Evolutionary conservation across 2,797 vertebrate genomes (phyloP), one percentile per base, ranked within the genome.

Genomic region (Phoeniculus purpureus): DNA sequence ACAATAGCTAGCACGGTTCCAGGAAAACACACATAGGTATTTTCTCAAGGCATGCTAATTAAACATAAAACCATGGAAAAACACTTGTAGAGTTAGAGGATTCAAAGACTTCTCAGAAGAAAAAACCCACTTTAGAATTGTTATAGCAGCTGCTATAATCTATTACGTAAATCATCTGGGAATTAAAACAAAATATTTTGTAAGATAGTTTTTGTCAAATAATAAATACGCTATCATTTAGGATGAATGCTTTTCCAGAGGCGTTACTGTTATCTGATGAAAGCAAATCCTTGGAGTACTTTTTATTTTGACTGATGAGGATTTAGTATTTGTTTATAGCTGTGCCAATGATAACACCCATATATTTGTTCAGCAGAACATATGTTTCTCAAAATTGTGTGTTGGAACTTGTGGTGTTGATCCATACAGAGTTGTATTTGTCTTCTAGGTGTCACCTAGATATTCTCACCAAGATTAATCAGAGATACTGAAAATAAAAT

Each of bases 121-220:
- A 87, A 74, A 71, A 6, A 5, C 3, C 22, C 15, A n/a, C 61
- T 81, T 72, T 64, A 56, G 37, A 52, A 72, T 87, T 94, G 81
- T 93, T 90, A 55, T 75, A 90, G 79, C 88, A 96, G 93, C 88
- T 93, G 88, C 81, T 85, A 60, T 73, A 60, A 82, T 94, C 88
- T 93, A 90, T 87, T 91, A 89, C 93, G 84, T 89, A 93, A 90
- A 94, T 94, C 84, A 94, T 50, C 43, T 56, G 92, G 93, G 92
- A 95, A 87, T 94, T 52, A 80, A 94, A 94, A 6, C 72, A 91
- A 92, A 96, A 94, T 87, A 96, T 94, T 93, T 89, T 82, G 37
- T 37, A 50, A 85, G 81, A 58, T 29, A 73, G 76, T 94, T 96
- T 94, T 90, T 85, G 75, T 96, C 68, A 62, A 95, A 93, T 77